Conservation (phyloP, 37 sponge, comb jelly and placozoan genomes). For the Theonella swinhoei region DNA sequence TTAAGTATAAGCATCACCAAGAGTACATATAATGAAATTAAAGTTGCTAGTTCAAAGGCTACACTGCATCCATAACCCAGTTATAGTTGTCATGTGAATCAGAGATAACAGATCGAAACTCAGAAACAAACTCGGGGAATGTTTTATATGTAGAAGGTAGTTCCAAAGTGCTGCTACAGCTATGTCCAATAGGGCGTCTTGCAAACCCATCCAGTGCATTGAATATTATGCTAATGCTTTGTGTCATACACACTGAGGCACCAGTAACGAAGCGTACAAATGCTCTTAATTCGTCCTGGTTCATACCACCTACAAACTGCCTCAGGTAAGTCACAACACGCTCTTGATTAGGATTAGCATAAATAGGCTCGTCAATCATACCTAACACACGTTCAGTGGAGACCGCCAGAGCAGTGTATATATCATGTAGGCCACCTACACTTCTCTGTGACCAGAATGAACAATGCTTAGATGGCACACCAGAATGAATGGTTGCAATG, state of each 20-base stretch:
- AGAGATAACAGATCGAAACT: conserved; percentile 34
- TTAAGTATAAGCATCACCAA: too few species aligned
- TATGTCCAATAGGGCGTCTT: conserved; percentile 15
- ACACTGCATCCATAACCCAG: conserved; percentile 22
- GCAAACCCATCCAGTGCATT: conserved; percentile 9
- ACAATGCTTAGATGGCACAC: conserved; percentile 9
- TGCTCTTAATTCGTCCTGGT: conserved; percentile 1
- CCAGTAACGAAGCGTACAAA: conserved; percentile 38
- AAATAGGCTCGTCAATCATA: conserved; percentile 4
- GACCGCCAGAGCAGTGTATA: conserved; percentile 8
- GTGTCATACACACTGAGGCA: background rate
- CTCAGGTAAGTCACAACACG: conserved; percentile 23
- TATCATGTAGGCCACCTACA: background rate
- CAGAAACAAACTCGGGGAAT: conserved; percentile 15
- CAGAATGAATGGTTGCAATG: conserved; percentile 1
- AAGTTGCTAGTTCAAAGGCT: too few species aligned
- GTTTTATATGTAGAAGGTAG: conserved; percentile 15
- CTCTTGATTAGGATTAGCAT: background rate
- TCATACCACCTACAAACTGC: conserved; percentile 30
- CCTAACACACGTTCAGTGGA: conserved; percentile 13
- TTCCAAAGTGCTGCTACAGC: conserved; percentile 10
- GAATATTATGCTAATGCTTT: background rate
- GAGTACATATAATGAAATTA: too few species aligned
- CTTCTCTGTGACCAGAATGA: conserved; percentile 2
- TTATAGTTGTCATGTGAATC: background rate